phyloP scores from a whole-genome alignment of 2,888 invertebrate species.

The Bombylius discolor region DNA sequence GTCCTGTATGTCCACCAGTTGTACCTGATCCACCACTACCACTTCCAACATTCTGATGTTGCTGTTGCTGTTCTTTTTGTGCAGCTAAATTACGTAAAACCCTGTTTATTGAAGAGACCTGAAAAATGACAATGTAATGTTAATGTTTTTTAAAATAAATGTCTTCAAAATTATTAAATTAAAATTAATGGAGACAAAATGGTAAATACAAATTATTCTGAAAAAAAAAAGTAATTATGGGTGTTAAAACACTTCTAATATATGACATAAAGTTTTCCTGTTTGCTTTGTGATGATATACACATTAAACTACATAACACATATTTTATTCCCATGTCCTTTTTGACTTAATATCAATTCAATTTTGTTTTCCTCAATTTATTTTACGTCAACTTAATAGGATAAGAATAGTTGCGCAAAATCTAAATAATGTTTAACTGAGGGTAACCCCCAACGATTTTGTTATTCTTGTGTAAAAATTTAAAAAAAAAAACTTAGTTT shows the following conservation, averaged over 20 bases:
- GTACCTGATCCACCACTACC: constrained; percentile 6
- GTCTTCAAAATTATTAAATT: too few relatives aligned
- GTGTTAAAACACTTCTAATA: too few relatives aligned
- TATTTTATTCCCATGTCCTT: not conserved
- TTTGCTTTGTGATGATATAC: too few relatives aligned
- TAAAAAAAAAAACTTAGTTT: not conserved
- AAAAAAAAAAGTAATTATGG: too few relatives aligned
- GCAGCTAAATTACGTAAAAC: constrained; percentile 91
- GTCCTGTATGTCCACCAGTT: constrained; percentile 6
- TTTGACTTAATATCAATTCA: not conserved
- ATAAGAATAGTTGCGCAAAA: not conserved
- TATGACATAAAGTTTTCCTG: not conserved
- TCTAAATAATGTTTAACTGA: constrained; percentile 2
- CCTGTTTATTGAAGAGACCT: constrained; percentile 97
- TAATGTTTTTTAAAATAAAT: too few relatives aligned
- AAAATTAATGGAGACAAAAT: too few relatives aligned
- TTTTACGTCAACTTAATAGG: not conserved
- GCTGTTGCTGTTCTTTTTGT: constrained; percentile 56
- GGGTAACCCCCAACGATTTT: not conserved
- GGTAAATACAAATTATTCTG: too few relatives aligned
- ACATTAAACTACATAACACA: too few relatives aligned
- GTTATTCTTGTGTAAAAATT: too few relatives aligned
- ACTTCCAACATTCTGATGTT: constrained; percentile 9
- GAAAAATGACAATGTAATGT: not conserved
- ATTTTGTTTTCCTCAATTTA: not conserved